Conservation (phyloP, 2,113 vertebrate genomes). For the Tachycineta bicolor region DNA sequence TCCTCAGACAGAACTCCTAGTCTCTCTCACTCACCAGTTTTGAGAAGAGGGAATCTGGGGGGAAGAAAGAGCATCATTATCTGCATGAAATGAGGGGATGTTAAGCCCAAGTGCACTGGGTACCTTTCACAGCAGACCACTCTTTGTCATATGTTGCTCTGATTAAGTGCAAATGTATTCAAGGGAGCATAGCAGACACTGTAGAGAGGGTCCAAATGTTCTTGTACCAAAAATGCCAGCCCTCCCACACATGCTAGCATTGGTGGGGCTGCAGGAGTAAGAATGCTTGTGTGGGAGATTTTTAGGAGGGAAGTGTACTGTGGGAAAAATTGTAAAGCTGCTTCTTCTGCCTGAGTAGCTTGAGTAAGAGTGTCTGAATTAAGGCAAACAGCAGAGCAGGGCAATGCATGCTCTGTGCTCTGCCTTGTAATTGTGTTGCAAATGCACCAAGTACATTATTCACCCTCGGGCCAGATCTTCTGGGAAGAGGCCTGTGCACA, state of each 20-base stretch:
- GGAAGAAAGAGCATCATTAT: not conserved
- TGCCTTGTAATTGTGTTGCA: conserved; percentile 36
- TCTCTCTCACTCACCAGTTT: not conserved
- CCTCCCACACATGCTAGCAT: not conserved
- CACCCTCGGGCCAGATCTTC: not conserved
- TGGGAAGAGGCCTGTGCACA: not conserved
- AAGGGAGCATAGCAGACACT: not conserved
- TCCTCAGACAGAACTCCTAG: not conserved
- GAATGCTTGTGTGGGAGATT: conserved; percentile 2
- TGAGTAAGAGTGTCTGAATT: not conserved
- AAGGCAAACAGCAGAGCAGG: not conserved
- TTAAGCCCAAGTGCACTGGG: not conserved
- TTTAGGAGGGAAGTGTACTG: not conserved
- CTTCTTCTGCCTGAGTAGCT: not conserved
- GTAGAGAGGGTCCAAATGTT: not conserved
- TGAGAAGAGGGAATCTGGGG: not conserved
- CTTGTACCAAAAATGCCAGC: not conserved
- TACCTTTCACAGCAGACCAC: not conserved
- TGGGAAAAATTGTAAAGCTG: not conserved
- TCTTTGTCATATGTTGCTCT: not conserved
- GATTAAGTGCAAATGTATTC: conserved; percentile 43
- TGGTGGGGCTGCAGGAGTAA: conserved; percentile 6
- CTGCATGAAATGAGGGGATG: not conserved
- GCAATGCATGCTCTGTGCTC: not conserved
- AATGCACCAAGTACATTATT: not conserved